These are phyloP conservation scores for Etheostoma perlongum DNA, from an alignment of 2,797 vertebrate genomes.

Conservation along the genomic window DNA sequence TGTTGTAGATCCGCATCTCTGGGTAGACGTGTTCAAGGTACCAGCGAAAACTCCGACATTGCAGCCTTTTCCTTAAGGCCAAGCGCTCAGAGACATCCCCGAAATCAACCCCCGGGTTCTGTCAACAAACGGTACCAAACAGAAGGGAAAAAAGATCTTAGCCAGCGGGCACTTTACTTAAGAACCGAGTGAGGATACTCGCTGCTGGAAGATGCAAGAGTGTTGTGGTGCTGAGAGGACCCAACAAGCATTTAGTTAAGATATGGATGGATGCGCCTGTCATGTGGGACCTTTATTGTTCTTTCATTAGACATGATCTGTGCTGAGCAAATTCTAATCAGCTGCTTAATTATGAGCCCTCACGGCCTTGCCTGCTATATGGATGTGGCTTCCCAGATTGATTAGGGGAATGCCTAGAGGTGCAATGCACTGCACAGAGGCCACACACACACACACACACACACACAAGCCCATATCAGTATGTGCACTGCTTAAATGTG, in stretches of 20 bases:
- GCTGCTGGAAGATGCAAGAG: slow-evolving; percentile 16
- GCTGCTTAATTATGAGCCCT: slow-evolving; percentile 81
- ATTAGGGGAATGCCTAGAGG: slow-evolving; percentile 70
- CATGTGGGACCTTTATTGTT: slow-evolving; percentile 75
- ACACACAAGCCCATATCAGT: slow-evolving; percentile 15
- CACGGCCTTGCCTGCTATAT: slow-evolving; percentile 54
- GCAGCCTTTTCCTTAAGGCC: slow-evolving; percentile 92
- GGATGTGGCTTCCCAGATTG: slow-evolving; percentile 69
- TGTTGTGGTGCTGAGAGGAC: slow-evolving; percentile 33
- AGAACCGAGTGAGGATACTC: slow-evolving; percentile 21
- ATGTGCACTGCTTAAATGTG: slow-evolving; percentile 32
- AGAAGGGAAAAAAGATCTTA: slow-evolving; percentile 34
- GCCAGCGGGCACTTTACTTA: slow-evolving; percentile 33
- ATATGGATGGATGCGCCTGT: slow-evolving; percentile 60
- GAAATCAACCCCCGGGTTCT: slow-evolving; percentile 98
- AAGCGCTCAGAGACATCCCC: slow-evolving; percentile 95
- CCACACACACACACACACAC: slow-evolving; percentile 18
- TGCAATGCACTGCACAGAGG: slow-evolving; percentile 34
- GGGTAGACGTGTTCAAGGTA: slow-evolving; percentile 98
- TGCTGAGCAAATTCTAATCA: slow-evolving; percentile 79
- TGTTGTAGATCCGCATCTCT: slow-evolving; percentile 98
- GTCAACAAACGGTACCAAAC: slow-evolving; percentile 55
- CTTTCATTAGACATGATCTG: slow-evolving; percentile 79
- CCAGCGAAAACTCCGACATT: slow-evolving; percentile 96
- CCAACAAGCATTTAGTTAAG: slow-evolving; percentile 54